phyloP scores from a whole-genome alignment of 35 echinoderm and acorn worm genomes.

The Lytechinus pictus region DNA sequence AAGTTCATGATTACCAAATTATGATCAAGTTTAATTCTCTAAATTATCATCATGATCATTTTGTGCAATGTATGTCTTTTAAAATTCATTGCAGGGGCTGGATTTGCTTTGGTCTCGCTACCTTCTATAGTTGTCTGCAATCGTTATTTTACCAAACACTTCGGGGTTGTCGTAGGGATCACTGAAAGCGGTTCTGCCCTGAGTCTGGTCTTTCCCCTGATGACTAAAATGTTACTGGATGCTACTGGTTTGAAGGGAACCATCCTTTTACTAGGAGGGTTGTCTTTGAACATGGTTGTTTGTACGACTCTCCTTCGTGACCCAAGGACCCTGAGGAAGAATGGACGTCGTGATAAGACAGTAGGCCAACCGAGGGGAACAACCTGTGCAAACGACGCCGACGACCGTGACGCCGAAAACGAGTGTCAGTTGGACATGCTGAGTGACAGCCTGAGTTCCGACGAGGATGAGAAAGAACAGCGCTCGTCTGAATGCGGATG shows the following conservation, averaged over 20 bases:
- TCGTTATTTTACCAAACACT: slow-evolving; percentile 27
- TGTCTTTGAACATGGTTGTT: slow-evolving; percentile 15
- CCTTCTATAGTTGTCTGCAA: not conserved
- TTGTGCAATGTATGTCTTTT: no score
- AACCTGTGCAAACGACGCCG: not conserved
- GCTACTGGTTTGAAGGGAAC: slow-evolving; percentile 18
- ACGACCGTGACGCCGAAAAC: not conserved
- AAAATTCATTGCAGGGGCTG: slow-evolving; percentile 4
- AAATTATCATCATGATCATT: no score
- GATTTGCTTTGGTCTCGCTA: not conserved
- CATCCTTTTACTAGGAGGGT: slow-evolving; percentile 13
- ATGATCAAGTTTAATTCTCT: no score
- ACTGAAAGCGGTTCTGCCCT: not conserved
- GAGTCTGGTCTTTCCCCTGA: slow-evolving; percentile 7
- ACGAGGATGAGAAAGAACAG: not conserved
- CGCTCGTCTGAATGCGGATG: not conserved
- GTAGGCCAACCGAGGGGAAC: not conserved
- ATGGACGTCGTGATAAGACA: not conserved
- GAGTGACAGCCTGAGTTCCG: not conserved
- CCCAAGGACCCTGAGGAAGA: not conserved
- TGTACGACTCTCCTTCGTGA: not conserved
- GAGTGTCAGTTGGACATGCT: not conserved
- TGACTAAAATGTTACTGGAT: slow-evolving; percentile 20
- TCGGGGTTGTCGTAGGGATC: not conserved
- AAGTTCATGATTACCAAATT: no score